phyloP scores from a whole-genome alignment of 2,113 vertebrate genomes.

The Bubalus kerabau region DNA sequence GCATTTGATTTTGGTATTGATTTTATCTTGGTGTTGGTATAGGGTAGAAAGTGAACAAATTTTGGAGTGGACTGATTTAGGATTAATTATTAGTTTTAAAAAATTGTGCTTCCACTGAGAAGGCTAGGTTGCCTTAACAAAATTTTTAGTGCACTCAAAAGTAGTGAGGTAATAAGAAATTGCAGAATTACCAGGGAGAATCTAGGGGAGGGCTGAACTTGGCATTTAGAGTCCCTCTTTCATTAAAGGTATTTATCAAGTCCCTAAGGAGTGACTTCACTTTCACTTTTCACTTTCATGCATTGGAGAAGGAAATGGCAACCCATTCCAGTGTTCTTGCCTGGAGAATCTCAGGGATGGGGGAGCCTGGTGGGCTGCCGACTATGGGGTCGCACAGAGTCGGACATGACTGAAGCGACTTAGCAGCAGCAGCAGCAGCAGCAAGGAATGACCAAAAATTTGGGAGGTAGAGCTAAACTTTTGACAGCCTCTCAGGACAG shows the following conservation, averaged over 20 bases:
- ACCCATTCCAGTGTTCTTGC: too few relatives aligned
- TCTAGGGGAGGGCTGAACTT: not conserved
- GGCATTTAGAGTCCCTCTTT: not conserved
- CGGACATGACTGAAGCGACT: too few relatives aligned
- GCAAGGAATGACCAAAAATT: not conserved
- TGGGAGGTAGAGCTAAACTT: not conserved
- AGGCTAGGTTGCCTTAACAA: not conserved
- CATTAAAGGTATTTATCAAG: not conserved
- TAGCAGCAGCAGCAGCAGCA: too few relatives aligned
- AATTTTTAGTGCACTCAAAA: not conserved
- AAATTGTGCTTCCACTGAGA: not conserved
- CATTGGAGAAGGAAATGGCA: too few relatives aligned
- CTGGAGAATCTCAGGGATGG: too few relatives aligned
- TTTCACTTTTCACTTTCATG: too few relatives aligned
- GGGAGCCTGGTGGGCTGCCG: too few relatives aligned
- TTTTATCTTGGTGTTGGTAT: not conserved
- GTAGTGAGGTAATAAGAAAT: not conserved
- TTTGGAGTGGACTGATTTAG: not conserved
- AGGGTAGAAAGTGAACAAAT: not conserved
- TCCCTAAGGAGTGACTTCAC: not conserved
- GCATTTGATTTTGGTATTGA: not conserved
- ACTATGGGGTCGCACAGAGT: too few relatives aligned
- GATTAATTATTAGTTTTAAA: constrained; percentile 1
- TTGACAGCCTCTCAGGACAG: not conserved
- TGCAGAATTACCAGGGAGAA: not conserved